Percentiles rank a stretch among this genome's conserved stretches.
Conservation (phyloP, 2,113 vertebrate genomes). For the Geothlypis trichas region DNA sequence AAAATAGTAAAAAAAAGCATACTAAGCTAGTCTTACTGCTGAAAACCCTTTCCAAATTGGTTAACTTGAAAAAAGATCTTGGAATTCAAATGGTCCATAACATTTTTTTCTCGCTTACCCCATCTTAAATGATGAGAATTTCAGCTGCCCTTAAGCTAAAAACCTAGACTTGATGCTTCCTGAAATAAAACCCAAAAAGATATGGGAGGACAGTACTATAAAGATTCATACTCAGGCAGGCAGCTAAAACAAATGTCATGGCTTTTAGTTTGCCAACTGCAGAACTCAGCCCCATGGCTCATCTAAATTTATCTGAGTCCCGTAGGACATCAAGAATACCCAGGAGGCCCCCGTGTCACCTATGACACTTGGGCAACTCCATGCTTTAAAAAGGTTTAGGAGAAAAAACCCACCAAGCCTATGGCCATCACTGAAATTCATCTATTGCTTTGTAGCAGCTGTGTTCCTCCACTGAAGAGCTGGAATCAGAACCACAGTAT, state of each 20-base stretch:
- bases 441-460: not conserved
- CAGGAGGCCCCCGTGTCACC: not conserved
- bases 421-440: not conserved
- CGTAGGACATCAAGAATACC: not conserved
- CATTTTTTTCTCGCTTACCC: not conserved
- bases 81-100: not conserved
- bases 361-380: not conserved
- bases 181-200: not conserved
- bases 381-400: not conserved
- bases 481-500: not conserved
- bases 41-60: not conserved
- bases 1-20: not conserved
- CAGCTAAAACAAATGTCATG: not conserved
- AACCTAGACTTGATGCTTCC: not conserved
- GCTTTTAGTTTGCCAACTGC: not conserved
- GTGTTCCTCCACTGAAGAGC: not conserved
- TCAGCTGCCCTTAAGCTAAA: not conserved
- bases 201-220: not conserved
- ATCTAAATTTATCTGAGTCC: not conserved
- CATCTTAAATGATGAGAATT: not conserved
- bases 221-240: not conserved
- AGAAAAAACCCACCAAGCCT: not conserved
- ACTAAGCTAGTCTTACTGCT: not conserved
- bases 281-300: not conserved
- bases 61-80: not conserved